A percentile compares a stretch with the other conserved stretches of the same genome.
phyloP scores from a whole-genome alignment of 2,113 vertebrate species.

The Galemys pyrenaicus region DNA sequence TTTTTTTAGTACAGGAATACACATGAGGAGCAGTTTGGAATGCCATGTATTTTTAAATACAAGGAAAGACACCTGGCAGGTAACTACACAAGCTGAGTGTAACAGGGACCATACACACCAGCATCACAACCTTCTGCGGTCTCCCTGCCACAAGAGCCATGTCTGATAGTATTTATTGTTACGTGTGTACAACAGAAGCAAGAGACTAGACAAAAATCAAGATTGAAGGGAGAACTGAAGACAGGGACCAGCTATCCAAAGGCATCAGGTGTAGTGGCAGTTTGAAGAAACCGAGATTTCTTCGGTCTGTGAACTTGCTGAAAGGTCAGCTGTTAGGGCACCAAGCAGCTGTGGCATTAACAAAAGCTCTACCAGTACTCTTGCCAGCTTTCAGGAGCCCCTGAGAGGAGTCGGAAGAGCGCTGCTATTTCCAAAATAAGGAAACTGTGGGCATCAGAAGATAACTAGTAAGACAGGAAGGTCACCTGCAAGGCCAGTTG shows the following conservation, averaged over 20 bases:
- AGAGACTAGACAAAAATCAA: constrained; percentile 42
- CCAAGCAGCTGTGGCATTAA: constrained; percentile 61
- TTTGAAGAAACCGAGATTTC: constrained; percentile 68
- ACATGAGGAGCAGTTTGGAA: not conserved
- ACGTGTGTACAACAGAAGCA: not conserved
- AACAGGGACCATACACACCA: not conserved
- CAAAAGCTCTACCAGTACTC: constrained; percentile 40
- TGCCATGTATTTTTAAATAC: constrained; percentile 14
- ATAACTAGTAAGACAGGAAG: not conserved
- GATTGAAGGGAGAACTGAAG: constrained; percentile 63
- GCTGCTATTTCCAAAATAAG: not conserved
- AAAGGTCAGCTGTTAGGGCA: constrained; percentile 55
- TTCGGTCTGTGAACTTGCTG: constrained; percentile 3
- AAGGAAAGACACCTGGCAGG: constrained; percentile 74
- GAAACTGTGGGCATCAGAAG: constrained; percentile 19
- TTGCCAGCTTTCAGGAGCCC: not conserved
- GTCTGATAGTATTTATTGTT: not conserved
- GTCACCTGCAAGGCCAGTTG: not conserved
- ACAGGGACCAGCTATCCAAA: constrained; percentile 59
- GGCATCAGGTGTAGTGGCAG: constrained; percentile 65
- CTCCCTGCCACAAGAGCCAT: not conserved
- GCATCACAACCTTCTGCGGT: not conserved
- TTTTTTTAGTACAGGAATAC: not conserved
- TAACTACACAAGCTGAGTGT: constrained; percentile 20
- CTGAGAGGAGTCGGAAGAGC: not conserved